Evolutionary conservation across 2,888 invertebrate genomes (phyloP).

Genomic region (Hydrotaea diabolus): DNA sequence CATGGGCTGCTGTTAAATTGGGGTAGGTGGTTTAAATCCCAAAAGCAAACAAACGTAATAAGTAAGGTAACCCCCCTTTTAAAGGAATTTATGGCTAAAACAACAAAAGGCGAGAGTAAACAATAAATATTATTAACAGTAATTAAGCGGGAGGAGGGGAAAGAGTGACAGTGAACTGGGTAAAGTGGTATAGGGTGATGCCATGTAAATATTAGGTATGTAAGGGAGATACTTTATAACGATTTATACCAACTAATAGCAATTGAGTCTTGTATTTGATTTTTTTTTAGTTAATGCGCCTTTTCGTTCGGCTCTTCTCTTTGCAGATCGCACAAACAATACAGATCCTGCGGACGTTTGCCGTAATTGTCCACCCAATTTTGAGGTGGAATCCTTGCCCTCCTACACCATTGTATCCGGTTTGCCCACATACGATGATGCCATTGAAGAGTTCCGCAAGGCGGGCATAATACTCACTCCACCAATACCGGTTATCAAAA

Average conservation of each 20-base stretch:
- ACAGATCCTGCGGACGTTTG: constrained; percentile 77
- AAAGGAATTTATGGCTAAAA: constrained; percentile 52
- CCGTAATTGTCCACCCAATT: constrained; percentile 78
- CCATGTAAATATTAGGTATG: no score
- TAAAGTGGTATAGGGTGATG: neutral
- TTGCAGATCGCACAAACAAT: constrained; percentile 81
- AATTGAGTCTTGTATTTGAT: no score
- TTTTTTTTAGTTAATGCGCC: constrained; percentile 39
- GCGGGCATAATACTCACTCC: constrained; percentile 79
- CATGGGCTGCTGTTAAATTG: neutral
- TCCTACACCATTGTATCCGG: constrained; percentile 86
- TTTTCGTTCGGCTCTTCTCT: constrained; percentile 51
- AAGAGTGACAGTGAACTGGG: neutral
- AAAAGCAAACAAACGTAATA: constrained; percentile 49
- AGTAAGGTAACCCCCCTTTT: constrained; percentile 28
- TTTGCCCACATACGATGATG: constrained; percentile 85
- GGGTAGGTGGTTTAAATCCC: constrained; percentile 24
- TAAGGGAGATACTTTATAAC: no score
- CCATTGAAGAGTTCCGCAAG: constrained; percentile 83
- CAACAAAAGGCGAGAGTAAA: constrained; percentile 44
- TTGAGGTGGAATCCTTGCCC: constrained; percentile 83
- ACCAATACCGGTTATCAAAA: constrained; percentile 77
- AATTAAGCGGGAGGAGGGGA: constrained; percentile 24
- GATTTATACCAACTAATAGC: no score
- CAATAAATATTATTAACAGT: constrained; percentile 57